These are phyloP conservation scores for Eumacrocentrus americanus DNA, from an alignment of 2,888 invertebrate species.

Conservation along the genomic window DNA sequence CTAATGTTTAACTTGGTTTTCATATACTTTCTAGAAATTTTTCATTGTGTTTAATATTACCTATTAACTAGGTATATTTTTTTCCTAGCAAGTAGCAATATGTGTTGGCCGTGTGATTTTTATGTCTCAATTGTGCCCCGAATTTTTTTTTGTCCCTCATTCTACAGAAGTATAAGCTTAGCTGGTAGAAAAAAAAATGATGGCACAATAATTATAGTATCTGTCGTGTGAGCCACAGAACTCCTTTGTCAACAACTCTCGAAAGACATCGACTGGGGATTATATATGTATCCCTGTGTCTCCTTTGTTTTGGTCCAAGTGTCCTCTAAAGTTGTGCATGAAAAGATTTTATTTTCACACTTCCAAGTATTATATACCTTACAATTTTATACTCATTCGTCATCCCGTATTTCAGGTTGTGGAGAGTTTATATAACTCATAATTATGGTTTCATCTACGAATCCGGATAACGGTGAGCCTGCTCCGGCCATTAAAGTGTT, in stretches of 20 bases:
- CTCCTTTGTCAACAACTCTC: not conserved
- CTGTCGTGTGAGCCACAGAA: not conserved
- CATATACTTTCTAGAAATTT: not conserved
- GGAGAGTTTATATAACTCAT: not conserved
- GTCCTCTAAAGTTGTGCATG: not conserved
- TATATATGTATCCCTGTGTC: not conserved
- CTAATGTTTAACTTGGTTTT: no score
- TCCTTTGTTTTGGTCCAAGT: not conserved
- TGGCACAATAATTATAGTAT: not conserved
- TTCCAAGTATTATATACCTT: no score
- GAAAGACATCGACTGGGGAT: not conserved
- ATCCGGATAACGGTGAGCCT: slow-evolving; percentile 39
- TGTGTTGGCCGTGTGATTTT: not conserved
- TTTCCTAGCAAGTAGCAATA: not conserved
- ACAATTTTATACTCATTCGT: not conserved
- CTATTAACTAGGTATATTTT: not conserved
- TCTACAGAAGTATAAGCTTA: not conserved
- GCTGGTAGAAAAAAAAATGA: not conserved
- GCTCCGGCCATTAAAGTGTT: slow-evolving; percentile 31
- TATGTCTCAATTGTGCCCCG: not conserved
- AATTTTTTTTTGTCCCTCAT: not conserved
- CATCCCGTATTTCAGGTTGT: not conserved
- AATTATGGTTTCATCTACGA: slow-evolving; percentile 46
- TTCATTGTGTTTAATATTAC: no score
- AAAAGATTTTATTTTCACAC: not conserved